Evolutionary conservation across 2,888 invertebrate genomes (phyloP).

Genomic region (Idaea dimidiata): DNA sequence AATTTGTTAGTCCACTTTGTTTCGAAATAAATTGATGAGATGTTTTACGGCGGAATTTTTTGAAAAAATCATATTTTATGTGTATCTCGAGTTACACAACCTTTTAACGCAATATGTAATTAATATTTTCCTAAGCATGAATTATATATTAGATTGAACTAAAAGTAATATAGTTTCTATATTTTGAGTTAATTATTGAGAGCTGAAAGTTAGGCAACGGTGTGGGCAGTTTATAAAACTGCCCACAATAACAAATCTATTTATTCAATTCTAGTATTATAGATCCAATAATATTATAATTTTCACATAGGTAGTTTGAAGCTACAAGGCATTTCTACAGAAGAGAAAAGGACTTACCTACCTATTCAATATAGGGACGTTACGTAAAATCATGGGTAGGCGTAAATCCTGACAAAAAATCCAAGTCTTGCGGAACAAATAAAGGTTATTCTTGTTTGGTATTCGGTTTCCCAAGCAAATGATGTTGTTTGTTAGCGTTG

Average conservation of each 20-base stretch:
- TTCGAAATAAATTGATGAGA: background rate
- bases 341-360: background rate
- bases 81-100: background rate
- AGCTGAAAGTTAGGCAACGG: too few relatives aligned
- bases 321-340: background rate
- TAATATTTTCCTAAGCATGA: background rate
- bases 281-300: too few relatives aligned
- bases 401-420: background rate
- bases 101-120: background rate
- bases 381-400: background rate
- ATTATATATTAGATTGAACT: background rate
- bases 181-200: too few relatives aligned
- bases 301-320: too few relatives aligned
- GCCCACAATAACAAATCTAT: too few relatives aligned
- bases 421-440: conserved; percentile 12
- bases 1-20: background rate
- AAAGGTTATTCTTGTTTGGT: conserved; percentile 9
- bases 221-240: too few relatives aligned
- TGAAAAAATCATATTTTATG: background rate
- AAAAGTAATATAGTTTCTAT: too few relatives aligned
- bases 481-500: conserved; percentile 6
- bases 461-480: conserved; percentile 9
- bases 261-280: too few relatives aligned
- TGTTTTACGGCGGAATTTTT: background rate
- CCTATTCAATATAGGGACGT: background rate